These are phyloP conservation scores for Takifugu rubripes DNA, from an alignment of 2,797 vertebrate genomes.

Conservation along the genomic window DNA sequence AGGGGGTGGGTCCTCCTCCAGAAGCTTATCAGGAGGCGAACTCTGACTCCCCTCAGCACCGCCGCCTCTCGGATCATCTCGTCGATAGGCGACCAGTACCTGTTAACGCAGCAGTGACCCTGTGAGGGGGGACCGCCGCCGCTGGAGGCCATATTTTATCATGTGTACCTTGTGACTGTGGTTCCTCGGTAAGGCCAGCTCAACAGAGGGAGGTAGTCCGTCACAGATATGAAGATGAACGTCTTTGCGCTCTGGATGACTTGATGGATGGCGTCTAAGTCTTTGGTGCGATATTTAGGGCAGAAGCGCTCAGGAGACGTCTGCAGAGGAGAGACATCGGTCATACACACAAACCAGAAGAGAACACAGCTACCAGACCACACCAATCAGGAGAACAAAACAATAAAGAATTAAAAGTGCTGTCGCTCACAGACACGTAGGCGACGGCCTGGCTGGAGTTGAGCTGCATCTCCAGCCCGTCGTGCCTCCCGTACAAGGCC, in stretches of 20 bases:
- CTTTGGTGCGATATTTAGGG: conserved; percentile 85
- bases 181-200: conserved; percentile 79
- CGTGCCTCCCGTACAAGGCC: conserved; percentile 81
- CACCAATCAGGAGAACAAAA: background rate
- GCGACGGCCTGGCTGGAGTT: conserved; percentile 80
- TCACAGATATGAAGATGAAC: conserved; percentile 88
- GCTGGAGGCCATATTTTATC: background rate
- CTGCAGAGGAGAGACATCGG: conserved; percentile 63
- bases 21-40: conserved; percentile 88
- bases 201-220: conserved; percentile 86
- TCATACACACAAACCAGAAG: too few relatives aligned
- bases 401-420: background rate
- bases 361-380: background rate
- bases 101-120: conserved; percentile 36
- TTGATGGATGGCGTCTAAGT: conserved; percentile 86
- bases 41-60: conserved; percentile 84
- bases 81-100: conserved; percentile 90
- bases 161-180: conserved; percentile 57
- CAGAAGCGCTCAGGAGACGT: conserved; percentile 89
- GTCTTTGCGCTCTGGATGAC: conserved; percentile 86
- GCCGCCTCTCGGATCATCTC: conserved; percentile 88
- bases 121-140: background rate
- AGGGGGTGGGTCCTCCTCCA: conserved; percentile 88
- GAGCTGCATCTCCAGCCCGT: conserved; percentile 79
- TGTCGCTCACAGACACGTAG: conserved; percentile 85